Evolutionary conservation across 2,888 invertebrate genomes (phyloP).

Genomic region (Drosophila peninsularis): DNA sequence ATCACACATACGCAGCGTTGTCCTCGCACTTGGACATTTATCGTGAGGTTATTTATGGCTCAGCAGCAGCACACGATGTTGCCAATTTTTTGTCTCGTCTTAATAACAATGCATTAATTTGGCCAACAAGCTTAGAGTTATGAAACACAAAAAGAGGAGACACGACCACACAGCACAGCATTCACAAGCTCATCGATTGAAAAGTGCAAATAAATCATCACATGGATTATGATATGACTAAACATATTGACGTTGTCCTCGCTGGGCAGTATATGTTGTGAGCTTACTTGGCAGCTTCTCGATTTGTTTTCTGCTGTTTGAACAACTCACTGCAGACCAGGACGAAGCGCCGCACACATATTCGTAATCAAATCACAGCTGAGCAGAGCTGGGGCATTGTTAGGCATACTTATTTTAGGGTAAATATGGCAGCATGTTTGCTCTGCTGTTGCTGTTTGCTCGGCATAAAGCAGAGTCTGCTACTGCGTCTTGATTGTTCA

Average conservation of each 20-base stretch:
- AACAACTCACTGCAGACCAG: not conserved
- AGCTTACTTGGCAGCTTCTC: conserved; percentile 21
- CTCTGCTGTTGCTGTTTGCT: conserved; percentile 25
- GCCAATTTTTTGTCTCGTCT: conserved; percentile 24
- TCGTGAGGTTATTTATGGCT: conserved; percentile 48
- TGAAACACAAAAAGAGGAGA: not conserved
- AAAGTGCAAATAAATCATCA: conserved; percentile 49
- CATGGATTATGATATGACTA: conserved; percentile 33
- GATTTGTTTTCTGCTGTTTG: conserved; percentile 26
- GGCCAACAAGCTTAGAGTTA: conserved; percentile 36
- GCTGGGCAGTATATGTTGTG: not conserved
- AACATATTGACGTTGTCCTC: conserved; percentile 15
- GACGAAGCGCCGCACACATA: not conserved
- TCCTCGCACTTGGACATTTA: conserved; percentile 27
- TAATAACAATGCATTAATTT: conserved; percentile 53
- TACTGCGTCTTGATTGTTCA: not conserved
- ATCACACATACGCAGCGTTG: conserved; percentile 57
- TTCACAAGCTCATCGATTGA: not conserved
- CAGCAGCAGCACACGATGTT: conserved; percentile 25
- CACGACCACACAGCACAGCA: not conserved
- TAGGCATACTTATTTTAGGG: conserved; percentile 27
- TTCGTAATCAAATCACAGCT: conserved; percentile 7
- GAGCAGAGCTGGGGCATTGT: conserved; percentile 31
- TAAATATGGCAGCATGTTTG: conserved; percentile 43
- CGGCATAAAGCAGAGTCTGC: conserved; percentile 9